A percentile compares a stretch with the other conserved stretches of the same genome.
Evolutionary conservation across 2,888 invertebrate species (phyloP).

Genomic region (Eugnorisma glareosa): DNA sequence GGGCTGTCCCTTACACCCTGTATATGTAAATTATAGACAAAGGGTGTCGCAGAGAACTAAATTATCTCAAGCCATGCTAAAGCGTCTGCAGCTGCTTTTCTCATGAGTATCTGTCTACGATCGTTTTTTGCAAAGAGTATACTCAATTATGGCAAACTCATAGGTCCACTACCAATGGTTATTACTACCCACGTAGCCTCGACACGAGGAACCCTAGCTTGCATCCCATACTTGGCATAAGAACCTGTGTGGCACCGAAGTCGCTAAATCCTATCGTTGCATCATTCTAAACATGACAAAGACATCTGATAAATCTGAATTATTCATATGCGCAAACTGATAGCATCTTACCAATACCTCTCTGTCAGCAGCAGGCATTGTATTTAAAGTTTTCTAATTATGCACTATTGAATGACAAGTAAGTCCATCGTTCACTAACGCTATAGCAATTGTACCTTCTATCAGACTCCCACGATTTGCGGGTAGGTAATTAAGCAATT

Average conservation of each 20-base stretch:
- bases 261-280: conserved; percentile 18
- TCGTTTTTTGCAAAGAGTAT: background rate
- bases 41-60: background rate
- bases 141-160: background rate
- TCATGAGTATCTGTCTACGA: background rate
- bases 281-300: conserved; percentile 11
- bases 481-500: conserved; percentile 34
- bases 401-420: conserved; percentile 29
- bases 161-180: background rate
- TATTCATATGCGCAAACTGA: conserved; percentile 31
- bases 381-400: conserved; percentile 54
- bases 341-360: conserved; percentile 26
- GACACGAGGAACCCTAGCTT: background rate
- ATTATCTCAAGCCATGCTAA: background rate
- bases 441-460: conserved; percentile 28
- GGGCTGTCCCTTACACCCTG: too few species aligned
- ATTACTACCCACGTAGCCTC: conserved; percentile 1
- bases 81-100: background rate
- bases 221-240: background rate
- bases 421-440: conserved; percentile 15
- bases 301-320: background rate
- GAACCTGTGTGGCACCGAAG: background rate
- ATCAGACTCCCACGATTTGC: conserved; percentile 53
- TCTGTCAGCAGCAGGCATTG: conserved; percentile 31
- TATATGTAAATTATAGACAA: background rate